Percentiles rank a stretch among this genome's conserved stretches.
phyloP scores from a whole-genome alignment of 2,888 invertebrate species.

The Pheosia tremula region DNA sequence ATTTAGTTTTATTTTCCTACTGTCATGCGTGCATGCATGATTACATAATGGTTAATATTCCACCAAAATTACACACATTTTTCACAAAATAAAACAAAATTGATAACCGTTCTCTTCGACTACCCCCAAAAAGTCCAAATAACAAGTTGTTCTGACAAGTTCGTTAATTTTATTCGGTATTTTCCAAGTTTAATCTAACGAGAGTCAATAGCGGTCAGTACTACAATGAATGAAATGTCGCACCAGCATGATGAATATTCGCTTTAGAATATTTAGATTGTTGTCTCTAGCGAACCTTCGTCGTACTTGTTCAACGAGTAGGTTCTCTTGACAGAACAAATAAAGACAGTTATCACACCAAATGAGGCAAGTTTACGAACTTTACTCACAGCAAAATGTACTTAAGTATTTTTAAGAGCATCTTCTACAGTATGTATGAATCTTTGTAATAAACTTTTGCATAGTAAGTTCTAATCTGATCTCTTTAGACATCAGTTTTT shows the following conservation, averaged over 20 bases:
- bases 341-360: background rate
- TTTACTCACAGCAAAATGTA: background rate
- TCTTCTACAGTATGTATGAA: too few relatives aligned
- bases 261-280: constrained; percentile 1
- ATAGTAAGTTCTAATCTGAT: background rate
- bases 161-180: too few relatives aligned
- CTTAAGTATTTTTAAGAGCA: too few relatives aligned
- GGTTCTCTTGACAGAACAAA: background rate
- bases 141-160: too few relatives aligned
- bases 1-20: too few relatives aligned
- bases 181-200: background rate
- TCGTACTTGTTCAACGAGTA: background rate
- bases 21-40: too few relatives aligned
- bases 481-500: background rate
- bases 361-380: background rate
- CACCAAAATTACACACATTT: too few relatives aligned
- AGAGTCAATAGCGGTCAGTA: constrained; percentile 8
- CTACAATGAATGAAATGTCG: constrained; percentile 13
- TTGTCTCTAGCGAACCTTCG: background rate
- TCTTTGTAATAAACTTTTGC: background rate
- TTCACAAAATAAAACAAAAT: too few relatives aligned
- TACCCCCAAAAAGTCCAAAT: too few relatives aligned
- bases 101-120: too few relatives aligned
- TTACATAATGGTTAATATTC: too few relatives aligned
- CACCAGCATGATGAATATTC: constrained; percentile 5